Evolutionary conservation across 37 sponge, comb jelly and placozoan genomes (phyloP).

Genomic region (Beroe forskalii): DNA sequence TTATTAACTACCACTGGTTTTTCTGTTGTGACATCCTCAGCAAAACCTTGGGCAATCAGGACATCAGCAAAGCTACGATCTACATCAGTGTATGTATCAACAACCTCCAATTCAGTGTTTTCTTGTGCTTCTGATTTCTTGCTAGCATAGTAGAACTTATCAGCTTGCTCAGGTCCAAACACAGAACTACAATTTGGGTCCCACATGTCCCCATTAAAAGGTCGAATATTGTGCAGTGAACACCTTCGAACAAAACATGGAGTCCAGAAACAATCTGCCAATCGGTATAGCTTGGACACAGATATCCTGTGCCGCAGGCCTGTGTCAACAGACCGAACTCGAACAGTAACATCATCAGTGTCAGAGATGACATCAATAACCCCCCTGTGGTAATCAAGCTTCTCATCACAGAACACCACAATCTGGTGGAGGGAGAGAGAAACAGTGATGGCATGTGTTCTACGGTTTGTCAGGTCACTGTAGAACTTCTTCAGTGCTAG

Average conservation of each 20-base stretch:
- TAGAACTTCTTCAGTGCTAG: not conserved
- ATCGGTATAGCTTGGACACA: not conserved
- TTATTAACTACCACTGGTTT: not conserved
- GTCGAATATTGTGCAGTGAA: not conserved
- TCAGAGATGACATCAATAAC: not conserved
- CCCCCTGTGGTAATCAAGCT: not conserved
- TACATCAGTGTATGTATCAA: not conserved
- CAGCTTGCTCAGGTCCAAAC: slow-evolving; percentile 1
- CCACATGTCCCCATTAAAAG: not conserved
- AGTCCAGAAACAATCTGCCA: not conserved
- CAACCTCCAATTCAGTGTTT: not conserved
- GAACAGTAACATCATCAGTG: not conserved
- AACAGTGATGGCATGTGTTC: not conserved
- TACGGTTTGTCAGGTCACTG: not conserved
- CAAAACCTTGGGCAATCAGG: not conserved
- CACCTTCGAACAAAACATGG: not conserved
- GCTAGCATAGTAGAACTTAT: not conserved
- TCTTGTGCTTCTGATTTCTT: not conserved
- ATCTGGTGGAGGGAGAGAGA: not conserved
- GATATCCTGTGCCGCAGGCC: not conserved
- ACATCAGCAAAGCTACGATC: not conserved
- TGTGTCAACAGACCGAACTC: not conserved
- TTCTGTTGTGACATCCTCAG: not conserved
- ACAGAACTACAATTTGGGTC: not conserved
- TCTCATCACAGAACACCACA: not conserved